Evolutionary conservation across 37 sponge, comb jelly and placozoan genomes (phyloP).

Genomic region (Lycopodina hypogea): DNA sequence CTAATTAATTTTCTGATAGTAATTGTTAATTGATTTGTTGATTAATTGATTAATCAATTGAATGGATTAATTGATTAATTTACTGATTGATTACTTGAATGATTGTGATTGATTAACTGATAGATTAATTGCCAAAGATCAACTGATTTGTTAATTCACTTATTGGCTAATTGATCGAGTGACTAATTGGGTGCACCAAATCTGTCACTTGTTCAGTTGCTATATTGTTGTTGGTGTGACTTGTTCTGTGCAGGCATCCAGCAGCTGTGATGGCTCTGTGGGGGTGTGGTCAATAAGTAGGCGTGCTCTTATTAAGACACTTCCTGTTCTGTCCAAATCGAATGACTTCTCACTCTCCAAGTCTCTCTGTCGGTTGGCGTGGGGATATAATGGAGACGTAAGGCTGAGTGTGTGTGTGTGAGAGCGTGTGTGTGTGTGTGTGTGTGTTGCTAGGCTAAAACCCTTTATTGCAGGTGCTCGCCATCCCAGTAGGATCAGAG

Average conservation of each 20-base stretch:
- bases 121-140: no score
- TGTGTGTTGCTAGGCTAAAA: neutral
- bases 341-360: slow-evolving; percentile 46
- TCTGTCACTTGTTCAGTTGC: neutral
- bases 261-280: slow-evolving; percentile 67
- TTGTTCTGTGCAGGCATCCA: slow-evolving; percentile 40
- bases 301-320: slow-evolving; percentile 27
- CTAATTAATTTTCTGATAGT: no score
- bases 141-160: no score
- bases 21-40: no score
- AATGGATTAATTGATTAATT: no score
- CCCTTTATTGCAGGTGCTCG: slow-evolving; percentile 22
- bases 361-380: slow-evolving; percentile 53
- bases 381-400: slow-evolving; percentile 68
- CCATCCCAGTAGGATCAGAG: slow-evolving; percentile 57
- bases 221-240: neutral
- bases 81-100: no score
- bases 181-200: no score
- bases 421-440: neutral
- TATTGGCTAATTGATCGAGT: no score
- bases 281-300: slow-evolving; percentile 51
- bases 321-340: slow-evolving; percentile 37
- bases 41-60: no score
- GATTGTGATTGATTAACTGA: no score
- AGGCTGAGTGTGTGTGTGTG: neutral